These are phyloP conservation scores for Ostrea edulis DNA, from an alignment of 1,140 invertebrate genomes.

Conservation along the genomic window DNA sequence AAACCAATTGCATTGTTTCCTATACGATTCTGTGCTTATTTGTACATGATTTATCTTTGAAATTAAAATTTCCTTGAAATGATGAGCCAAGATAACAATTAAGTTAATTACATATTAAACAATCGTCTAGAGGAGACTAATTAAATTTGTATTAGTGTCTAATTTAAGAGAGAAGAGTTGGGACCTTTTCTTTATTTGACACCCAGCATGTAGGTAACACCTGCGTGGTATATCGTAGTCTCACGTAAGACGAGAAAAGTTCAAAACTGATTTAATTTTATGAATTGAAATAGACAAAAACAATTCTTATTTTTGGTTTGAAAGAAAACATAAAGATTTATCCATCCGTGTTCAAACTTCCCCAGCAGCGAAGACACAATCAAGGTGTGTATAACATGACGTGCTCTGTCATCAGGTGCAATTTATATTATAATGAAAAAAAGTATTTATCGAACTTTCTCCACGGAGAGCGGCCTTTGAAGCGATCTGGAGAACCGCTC, in stretches of 20 bases:
- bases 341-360: neutral
- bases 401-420: slow-evolving; percentile 11
- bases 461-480: neutral
- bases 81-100: slow-evolving; percentile 10
- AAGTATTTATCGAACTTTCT: slow-evolving; percentile 29
- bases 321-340: neutral
- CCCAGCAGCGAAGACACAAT: neutral
- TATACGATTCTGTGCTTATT: neutral
- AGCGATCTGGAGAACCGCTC: neutral
- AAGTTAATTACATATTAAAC: slow-evolving; percentile 4
- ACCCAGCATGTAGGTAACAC: neutral
- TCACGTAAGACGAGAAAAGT: neutral
- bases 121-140: neutral
- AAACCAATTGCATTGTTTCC: neutral
- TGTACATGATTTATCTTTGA: slow-evolving; percentile 19
- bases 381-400: neutral
- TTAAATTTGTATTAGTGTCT: slow-evolving; percentile 16
- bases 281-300: neutral
- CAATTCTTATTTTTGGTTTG: neutral
- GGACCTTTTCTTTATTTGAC: neutral
- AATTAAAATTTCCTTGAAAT: slow-evolving; percentile 19
- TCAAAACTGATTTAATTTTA: slow-evolving; percentile 11
- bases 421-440: slow-evolving; percentile 29
- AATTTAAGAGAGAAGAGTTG: neutral
- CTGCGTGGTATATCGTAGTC: neutral